phyloP scores from a whole-genome alignment of 2,113 vertebrate species.

The Ceyx cyanopectus region DNA sequence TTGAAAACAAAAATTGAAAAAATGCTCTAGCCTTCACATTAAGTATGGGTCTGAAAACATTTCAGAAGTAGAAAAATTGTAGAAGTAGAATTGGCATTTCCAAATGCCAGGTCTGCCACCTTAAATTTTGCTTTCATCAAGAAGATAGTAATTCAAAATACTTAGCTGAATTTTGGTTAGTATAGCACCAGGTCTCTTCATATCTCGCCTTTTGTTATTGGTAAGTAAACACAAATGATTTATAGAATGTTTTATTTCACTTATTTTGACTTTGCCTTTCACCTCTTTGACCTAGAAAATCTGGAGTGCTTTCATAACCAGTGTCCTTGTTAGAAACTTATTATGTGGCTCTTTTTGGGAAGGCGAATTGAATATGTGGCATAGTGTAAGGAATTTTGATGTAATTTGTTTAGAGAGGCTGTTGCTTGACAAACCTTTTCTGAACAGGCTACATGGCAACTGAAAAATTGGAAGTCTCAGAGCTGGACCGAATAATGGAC shows the following conservation, averaged over 20 bases:
- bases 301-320: constrained; percentile 21
- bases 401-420: constrained; percentile 45
- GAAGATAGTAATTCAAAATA: not conserved
- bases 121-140: constrained; percentile 13
- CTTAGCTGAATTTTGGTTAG: not conserved
- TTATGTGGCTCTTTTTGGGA: constrained; percentile 43
- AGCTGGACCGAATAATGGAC: constrained; percentile 9
- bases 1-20: not conserved
- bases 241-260: constrained; percentile 37
- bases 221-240: constrained; percentile 11
- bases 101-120: not conserved
- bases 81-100: not conserved
- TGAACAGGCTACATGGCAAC: not conserved
- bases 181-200: not conserved
- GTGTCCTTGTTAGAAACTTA: constrained; percentile 23
- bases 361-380: constrained; percentile 15
- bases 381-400: constrained; percentile 27
- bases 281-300: constrained; percentile 56
- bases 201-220: not conserved
- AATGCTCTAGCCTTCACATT: not conserved
- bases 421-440: constrained; percentile 47
- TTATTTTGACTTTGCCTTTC: constrained; percentile 37
- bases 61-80: not conserved
- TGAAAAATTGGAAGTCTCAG: not conserved
- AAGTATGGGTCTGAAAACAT: not conserved